Conservation (phyloP, 1,140 invertebrate species). For the Colletes latitarsis region DNA sequence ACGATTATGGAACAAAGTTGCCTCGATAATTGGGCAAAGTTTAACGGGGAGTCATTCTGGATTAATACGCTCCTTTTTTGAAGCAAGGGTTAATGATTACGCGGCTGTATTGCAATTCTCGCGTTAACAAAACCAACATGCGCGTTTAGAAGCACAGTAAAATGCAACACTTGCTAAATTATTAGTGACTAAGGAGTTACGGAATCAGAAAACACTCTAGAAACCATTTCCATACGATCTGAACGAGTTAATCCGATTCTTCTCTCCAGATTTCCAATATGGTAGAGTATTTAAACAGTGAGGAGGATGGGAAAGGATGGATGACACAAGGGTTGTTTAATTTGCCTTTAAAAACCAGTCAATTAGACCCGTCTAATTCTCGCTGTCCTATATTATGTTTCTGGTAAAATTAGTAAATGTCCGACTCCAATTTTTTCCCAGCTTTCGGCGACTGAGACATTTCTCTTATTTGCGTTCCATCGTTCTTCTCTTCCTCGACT, state of each 20-base stretch:
- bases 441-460: constrained; percentile 39
- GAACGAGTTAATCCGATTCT: constrained; percentile 53
- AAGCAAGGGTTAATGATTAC: constrained; percentile 1
- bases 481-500: too few relatives aligned
- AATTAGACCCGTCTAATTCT: constrained; percentile 31
- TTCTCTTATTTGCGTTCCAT: constrained; percentile 26
- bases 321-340: constrained; percentile 19
- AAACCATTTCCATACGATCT: constrained; percentile 61
- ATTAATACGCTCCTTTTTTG: not conserved
- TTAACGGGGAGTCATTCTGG: not conserved
- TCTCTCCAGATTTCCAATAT: constrained; percentile 44
- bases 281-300: constrained; percentile 37
- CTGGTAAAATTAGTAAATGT: constrained; percentile 39
- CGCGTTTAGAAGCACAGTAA: not conserved
- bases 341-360: constrained; percentile 24
- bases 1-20: not conserved
- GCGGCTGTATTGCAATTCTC: not conserved
- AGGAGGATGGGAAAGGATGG: constrained; percentile 5
- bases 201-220: constrained; percentile 41
- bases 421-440: constrained; percentile 38
- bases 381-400: not conserved
- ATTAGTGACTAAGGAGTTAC: constrained; percentile 28
- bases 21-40: not conserved
- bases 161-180: constrained; percentile 1
- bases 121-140: not conserved